Conservation (phyloP, 2,888 invertebrate species). For the Nymphalis urticae region DNA sequence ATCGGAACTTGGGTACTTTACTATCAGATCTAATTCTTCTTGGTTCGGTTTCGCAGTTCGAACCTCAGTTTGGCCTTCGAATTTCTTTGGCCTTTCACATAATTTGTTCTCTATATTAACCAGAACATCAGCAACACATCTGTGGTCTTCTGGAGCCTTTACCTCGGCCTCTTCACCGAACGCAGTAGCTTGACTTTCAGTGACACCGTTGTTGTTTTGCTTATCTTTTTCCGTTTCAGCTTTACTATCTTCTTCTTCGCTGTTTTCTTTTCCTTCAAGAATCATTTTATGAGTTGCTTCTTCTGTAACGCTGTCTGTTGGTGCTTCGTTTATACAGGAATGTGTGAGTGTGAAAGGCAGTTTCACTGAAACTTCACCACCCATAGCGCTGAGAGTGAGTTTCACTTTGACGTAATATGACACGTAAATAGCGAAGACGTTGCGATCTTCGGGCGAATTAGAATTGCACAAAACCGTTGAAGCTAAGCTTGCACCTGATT, state of each 20-base stretch:
- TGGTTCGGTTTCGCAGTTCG: constrained; percentile 63
- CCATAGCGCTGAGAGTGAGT: constrained; percentile 89
- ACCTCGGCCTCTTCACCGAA: constrained; percentile 57
- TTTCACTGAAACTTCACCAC: constrained; percentile 89
- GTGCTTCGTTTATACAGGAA: constrained; percentile 84
- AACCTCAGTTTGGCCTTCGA: constrained; percentile 64
- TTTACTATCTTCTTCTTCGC: constrained; percentile 70
- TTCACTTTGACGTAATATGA: constrained; percentile 95
- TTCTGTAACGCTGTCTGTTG: constrained; percentile 77
- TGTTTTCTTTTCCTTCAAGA: constrained; percentile 73
- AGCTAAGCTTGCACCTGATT: constrained; percentile 84
- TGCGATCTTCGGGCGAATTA: constrained; percentile 86
- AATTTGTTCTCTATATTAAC: constrained; percentile 75
- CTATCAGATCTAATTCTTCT: constrained; percentile 75
- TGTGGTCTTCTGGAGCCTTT: constrained; percentile 63
- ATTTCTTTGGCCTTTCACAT: constrained; percentile 64
- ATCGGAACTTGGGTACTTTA: constrained; percentile 74
- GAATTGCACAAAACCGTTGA: constrained; percentile 80
- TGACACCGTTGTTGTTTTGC: constrained; percentile 60
- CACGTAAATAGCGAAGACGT: constrained; percentile 94
- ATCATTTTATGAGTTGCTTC: constrained; percentile 76
- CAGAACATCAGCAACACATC: constrained; percentile 69
- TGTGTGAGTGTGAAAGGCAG: constrained; percentile 91
- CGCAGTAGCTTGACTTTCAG: constrained; percentile 51
- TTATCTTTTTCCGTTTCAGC: constrained; percentile 63